phyloP scores from a whole-genome alignment of 2,797 vertebrate species.

The Vireo griseus region DNA sequence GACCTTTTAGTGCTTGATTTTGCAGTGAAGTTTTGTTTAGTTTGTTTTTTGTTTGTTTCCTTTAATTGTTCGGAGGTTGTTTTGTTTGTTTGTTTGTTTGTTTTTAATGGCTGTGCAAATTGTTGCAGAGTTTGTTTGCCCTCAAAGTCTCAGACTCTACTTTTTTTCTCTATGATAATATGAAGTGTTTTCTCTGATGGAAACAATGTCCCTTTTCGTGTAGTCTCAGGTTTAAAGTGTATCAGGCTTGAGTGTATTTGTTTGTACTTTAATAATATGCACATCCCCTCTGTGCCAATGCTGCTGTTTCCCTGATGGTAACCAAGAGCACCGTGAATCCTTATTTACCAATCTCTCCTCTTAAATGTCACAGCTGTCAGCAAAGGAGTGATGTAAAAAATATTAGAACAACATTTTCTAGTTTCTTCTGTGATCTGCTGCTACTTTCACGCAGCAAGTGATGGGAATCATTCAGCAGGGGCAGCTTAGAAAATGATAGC shows the following conservation, averaged over 20 bases:
- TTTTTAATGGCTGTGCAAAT: background rate
- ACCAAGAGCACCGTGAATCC: background rate
- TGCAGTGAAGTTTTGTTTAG: background rate
- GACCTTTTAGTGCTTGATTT: background rate
- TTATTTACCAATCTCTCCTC: constrained; percentile 13
- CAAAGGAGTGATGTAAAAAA: constrained; percentile 48
- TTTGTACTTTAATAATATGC: constrained; percentile 36
- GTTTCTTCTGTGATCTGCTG: constrained; percentile 57
- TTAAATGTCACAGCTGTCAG: constrained; percentile 64
- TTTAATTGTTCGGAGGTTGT: background rate
- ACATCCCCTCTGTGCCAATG: background rate
- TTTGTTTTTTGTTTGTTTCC: background rate
- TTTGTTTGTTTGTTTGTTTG: no score
- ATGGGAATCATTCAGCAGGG: constrained; percentile 50
- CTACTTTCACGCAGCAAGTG: constrained; percentile 1
- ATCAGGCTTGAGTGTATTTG: background rate
- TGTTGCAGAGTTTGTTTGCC: background rate
- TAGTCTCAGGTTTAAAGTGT: constrained; percentile 13
- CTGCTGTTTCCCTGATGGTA: constrained; percentile 6
- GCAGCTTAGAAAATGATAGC: constrained; percentile 46
- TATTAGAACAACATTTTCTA: constrained; percentile 56
- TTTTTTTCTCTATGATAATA: background rate
- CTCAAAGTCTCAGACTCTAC: background rate
- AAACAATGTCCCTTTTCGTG: background rate
- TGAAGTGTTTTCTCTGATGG: background rate